phyloP scores from a whole-genome alignment of 2,113 vertebrate genomes.

The Lophura nycthemera region DNA sequence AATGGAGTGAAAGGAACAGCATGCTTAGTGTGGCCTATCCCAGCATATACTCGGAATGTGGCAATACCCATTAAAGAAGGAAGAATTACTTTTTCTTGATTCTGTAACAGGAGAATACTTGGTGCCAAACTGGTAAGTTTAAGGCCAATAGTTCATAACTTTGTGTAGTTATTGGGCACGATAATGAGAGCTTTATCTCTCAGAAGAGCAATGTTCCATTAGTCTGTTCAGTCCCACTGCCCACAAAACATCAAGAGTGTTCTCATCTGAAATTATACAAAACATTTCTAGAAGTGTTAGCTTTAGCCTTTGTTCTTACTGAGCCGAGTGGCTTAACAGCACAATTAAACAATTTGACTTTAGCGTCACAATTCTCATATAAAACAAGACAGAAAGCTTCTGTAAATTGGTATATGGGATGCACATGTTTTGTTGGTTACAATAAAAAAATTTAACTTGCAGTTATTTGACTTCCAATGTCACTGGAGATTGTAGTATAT shows the following conservation, averaged over 20 bases:
- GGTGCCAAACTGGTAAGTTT: not conserved
- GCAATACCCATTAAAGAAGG: not conserved
- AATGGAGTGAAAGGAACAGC: not conserved
- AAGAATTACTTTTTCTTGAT: not conserved
- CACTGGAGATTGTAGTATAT: not conserved
- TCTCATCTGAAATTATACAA: not conserved
- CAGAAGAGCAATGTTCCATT: not conserved
- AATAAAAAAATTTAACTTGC: not conserved
- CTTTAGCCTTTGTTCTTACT: not conserved
- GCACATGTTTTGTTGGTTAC: fast-evolving
- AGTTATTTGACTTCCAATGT: not conserved
- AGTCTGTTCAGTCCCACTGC: not conserved
- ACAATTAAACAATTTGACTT: not conserved
- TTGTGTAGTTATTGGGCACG: not conserved
- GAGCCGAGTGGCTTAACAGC: not conserved
- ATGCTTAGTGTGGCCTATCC: not conserved
- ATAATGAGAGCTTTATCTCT: not conserved
- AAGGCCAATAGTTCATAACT: not conserved
- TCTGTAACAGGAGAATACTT: not conserved
- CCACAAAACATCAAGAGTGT: not conserved
- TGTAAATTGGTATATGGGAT: not conserved
- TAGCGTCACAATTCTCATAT: not conserved
- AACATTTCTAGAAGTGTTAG: not conserved
- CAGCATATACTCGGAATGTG: not conserved
- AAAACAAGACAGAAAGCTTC: not conserved